Percentiles rank a stretch among this genome's conserved stretches.
Conservation (phyloP, 2,113 vertebrate species). For the Microcebus jonahi region DNA sequence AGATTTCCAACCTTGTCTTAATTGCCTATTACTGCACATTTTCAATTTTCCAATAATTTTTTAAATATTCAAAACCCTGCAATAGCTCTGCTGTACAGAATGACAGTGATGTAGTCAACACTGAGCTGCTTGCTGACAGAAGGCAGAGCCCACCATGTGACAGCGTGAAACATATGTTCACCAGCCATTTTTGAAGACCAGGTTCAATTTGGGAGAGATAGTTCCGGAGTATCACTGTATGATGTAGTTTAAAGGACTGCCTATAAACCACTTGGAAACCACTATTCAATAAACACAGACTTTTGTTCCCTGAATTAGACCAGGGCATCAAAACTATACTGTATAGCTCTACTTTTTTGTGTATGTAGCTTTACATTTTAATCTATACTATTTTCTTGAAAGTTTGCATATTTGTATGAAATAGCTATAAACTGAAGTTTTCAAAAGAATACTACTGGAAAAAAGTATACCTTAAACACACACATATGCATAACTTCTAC, state of each 20-base stretch:
- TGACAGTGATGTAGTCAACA: too few species aligned
- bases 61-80: neutral
- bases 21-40: neutral
- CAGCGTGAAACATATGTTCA: neutral
- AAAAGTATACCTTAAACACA: neutral
- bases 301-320: neutral
- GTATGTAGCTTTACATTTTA: neutral
- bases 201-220: neutral
- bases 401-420: neutral
- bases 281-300: neutral
- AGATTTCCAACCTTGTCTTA: neutral
- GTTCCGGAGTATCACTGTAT: neutral
- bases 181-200: neutral
- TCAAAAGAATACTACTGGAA: constrained; percentile 23
- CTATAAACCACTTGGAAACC: neutral
- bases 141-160: neutral
- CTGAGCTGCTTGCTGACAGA: neutral
- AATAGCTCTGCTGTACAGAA: neutral
- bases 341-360: neutral
- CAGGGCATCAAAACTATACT: neutral
- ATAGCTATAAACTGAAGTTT: neutral
- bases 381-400: constrained; percentile 2
- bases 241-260: neutral
- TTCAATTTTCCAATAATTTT: constrained; percentile 5
- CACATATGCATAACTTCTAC: neutral